Base-by-base conservation (phyloP, 2,797 vertebrate genomes). In the Pogonophryne albipinna region DNA sequence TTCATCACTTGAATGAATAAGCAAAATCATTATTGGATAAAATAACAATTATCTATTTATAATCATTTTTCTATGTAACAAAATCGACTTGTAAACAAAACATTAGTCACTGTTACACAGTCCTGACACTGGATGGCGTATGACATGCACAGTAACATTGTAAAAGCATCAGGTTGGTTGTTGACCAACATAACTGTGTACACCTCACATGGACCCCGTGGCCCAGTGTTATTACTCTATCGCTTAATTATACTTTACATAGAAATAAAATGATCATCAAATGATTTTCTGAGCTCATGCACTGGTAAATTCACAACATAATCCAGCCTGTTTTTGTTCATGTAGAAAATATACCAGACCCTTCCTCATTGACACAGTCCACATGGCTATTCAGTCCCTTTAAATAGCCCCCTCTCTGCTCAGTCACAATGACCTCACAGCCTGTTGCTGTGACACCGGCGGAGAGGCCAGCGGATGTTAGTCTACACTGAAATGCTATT, bases 361-460 rank as follows among this genome's bases (percentile, higher is more conserved):
- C 84, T 77, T 82, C 82, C 75, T 78, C 79, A 76, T 62, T 80
- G 82, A 86, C 65, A 66, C 68, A 68, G 59, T 70, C 68, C 79
- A 64, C 66, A 70, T 68, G 66, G 62, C 66, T 52, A 4, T 13
- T 19, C 66, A 68, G 66, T 50, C 56, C 14, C 64, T 64, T 71
- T 76, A 79, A 80, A 88, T 64, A 85, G 80, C 20, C 5, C 46
- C 61, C 17, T 66, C 64, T 78, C 59, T 78, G 64, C 78, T 85
- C 59, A 1, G 66, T 78, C 20, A 76, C 75, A 74, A 71, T 83
- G 82, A 86, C 82, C 71, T 84, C 80, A 82, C 75, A 64, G 71
- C 46, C 46, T 14, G 69, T 79, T 79, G 73, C 83, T 79, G 78
- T 76, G 72, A 74, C 27, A 83, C 66, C 74, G 53, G 74, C 34